Base-by-base conservation (phyloP, 2,888 invertebrate species). In the Allacma fusca region DNA sequence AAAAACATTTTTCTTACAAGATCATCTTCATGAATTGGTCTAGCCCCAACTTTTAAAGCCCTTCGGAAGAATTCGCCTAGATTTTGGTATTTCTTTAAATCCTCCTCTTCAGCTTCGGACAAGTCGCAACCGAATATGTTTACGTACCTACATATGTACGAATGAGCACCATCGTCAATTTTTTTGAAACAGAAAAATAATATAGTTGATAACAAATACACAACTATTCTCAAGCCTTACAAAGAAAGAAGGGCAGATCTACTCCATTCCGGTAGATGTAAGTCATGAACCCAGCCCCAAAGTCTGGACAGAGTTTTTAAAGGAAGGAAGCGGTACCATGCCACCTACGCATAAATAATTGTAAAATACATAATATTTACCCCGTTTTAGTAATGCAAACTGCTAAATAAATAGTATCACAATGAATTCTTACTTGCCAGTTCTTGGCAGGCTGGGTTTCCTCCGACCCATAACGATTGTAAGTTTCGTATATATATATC, bases 31-130 rank as follows among this genome's bases (percentile, higher is more conserved):
- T 94, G 92, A 74, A 98, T 91, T 1, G 90, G 90, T 68, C 97
- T 89, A 0, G 90, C 92, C 4, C 92, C 92, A 0, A 92, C 91
- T 85, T 92, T 93, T 0, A 98, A 87, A 0, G 91, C 88, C 29
- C 97, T 89, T 0, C 94, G 91, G 86, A 98, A 98, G 86, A 98
- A 97, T 74, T 94, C 94, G 0, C 93, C 91, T 28, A 98, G 88
- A 86, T 93, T 96, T 70, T 90, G 90, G 87, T 97, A 98, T 24
- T 89, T 87, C 70, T 87, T 88, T 0, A 95, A 88, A 85, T 97
- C 93, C 13, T 92, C 89, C 69, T 92, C 89, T 4, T 90, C 90
- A 0, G 96, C 95, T 86, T 98, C 98, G 7, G 91, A 90, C 76
- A 97, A 86, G 86, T 97, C 92, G 1, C 96, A 96, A 75, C 92